These are phyloP conservation scores for Calephelis virginiensis DNA, from an alignment of 1,140 invertebrate species.

Conservation along the genomic window DNA sequence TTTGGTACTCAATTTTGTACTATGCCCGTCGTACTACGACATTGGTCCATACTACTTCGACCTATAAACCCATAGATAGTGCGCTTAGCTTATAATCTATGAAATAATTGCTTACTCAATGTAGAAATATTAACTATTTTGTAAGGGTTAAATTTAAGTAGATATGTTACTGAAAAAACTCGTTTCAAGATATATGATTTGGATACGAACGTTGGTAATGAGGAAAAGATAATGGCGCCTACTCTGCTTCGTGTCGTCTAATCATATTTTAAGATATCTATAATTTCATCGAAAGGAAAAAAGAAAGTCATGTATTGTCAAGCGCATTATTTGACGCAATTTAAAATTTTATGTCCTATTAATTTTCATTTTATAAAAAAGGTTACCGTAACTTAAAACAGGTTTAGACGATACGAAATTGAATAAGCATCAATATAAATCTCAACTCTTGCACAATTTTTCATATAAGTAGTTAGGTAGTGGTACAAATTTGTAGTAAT, in stretches of 20 bases:
- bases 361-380: background rate
- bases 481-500: constrained; percentile 54
- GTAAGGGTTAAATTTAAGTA: constrained; percentile 52
- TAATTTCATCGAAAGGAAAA: no score
- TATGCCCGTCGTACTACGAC: constrained; percentile 56
- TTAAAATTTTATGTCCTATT: background rate
- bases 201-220: constrained; percentile 10
- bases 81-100: constrained; percentile 56
- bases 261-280: no score
- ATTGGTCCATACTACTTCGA: constrained; percentile 59
- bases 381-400: no score
- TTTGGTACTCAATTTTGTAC: constrained; percentile 74
- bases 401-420: no score
- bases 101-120: constrained; percentile 54
- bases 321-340: constrained; percentile 16
- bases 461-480: constrained; percentile 69
- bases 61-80: constrained; percentile 52
- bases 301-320: no score
- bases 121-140: constrained; percentile 60
- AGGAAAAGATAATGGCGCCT: background rate
- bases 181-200: constrained; percentile 42
- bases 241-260: no score
- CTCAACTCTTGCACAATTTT: constrained; percentile 68
- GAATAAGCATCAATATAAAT: constrained; percentile 19
- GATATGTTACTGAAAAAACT: constrained; percentile 40